phyloP scores from a whole-genome alignment of 2,797 vertebrate species.

The Ptychadena robeensis region DNA sequence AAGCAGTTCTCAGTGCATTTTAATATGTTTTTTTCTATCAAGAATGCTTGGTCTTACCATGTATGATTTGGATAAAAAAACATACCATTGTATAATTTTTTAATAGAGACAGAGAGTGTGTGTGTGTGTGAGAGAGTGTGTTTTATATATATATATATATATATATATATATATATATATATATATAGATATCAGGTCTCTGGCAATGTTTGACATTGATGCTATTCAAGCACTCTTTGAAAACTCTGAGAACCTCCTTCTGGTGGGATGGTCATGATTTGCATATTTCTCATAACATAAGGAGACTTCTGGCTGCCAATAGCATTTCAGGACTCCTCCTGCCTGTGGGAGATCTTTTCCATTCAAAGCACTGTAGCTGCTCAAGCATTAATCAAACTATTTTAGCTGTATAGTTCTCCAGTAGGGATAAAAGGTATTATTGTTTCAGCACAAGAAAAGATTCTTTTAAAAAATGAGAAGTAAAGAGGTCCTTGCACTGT shows the following conservation, averaged over 20 bases:
- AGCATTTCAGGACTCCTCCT: slow-evolving; percentile 50
- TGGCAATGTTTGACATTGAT: neutral
- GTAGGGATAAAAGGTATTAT: neutral
- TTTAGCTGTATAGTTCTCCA: slow-evolving; percentile 9
- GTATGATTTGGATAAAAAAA: no score
- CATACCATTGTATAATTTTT: no score
- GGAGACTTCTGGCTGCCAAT: slow-evolving; percentile 43
- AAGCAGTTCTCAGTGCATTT: no score
- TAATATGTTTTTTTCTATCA: no score
- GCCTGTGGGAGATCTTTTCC: slow-evolving; percentile 17
- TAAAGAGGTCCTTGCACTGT: slow-evolving; percentile 30
- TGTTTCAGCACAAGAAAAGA: slow-evolving; percentile 10
- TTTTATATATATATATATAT: no score
- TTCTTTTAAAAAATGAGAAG: slow-evolving; percentile 55
- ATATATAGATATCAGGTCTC: no score
- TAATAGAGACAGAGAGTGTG: no score
- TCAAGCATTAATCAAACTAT: slow-evolving; percentile 44
- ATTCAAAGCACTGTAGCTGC: slow-evolving; percentile 27
- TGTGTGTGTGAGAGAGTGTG: no score
- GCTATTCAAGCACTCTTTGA: neutral
- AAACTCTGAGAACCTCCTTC: slow-evolving; percentile 45
- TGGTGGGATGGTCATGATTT: slow-evolving; percentile 54
- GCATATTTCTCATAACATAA: slow-evolving; percentile 58
- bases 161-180: no score
- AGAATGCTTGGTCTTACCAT: no score